These are phyloP conservation scores for Heliconius melpomene DNA, from an alignment of 1,140 invertebrate genomes.

Conservation along the genomic window DNA sequence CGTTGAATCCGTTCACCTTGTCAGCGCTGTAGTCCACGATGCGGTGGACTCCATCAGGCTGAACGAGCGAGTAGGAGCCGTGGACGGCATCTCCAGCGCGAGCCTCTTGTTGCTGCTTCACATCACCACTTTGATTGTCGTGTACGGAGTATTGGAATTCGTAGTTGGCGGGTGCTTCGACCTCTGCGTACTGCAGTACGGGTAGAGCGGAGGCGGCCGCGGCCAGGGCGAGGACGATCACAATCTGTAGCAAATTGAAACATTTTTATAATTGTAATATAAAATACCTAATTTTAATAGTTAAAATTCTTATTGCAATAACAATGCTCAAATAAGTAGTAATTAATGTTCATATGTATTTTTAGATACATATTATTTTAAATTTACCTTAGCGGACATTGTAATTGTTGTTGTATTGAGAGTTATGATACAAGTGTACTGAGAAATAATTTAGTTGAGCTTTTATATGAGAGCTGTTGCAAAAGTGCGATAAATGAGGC, in stretches of 20 bases:
- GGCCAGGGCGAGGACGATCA: conserved; percentile 57
- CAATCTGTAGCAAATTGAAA: conserved; percentile 50
- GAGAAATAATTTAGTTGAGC: not conserved
- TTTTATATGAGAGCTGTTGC: conserved; percentile 17
- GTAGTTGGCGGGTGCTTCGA: conserved; percentile 83
- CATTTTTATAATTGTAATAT: conserved; percentile 44
- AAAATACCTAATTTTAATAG: not conserved
- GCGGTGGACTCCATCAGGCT: conserved; percentile 81
- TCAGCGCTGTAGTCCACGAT: conserved; percentile 83
- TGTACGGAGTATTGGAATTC: conserved; percentile 85
- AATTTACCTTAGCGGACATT: conserved; percentile 28
- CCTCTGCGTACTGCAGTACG: conserved; percentile 62
- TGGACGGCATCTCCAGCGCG: conserved; percentile 82
- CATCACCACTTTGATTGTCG: conserved; percentile 81
- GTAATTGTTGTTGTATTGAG: not conserved
- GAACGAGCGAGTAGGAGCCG: conserved; percentile 82
- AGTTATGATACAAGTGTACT: conserved; percentile 14
- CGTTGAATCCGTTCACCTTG: conserved; percentile 63
- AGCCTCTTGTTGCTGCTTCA: conserved; percentile 73
- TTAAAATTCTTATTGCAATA: not conserved
- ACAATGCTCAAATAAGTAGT: no score
- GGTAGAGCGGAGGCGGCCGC: conserved; percentile 59
- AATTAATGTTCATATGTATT: not conserved
- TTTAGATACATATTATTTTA: not conserved
- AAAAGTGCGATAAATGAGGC: conserved; percentile 4